Evolutionary conservation across 1,140 invertebrate genomes (phyloP).

Genomic region (Palaemon carinicauda): DNA sequence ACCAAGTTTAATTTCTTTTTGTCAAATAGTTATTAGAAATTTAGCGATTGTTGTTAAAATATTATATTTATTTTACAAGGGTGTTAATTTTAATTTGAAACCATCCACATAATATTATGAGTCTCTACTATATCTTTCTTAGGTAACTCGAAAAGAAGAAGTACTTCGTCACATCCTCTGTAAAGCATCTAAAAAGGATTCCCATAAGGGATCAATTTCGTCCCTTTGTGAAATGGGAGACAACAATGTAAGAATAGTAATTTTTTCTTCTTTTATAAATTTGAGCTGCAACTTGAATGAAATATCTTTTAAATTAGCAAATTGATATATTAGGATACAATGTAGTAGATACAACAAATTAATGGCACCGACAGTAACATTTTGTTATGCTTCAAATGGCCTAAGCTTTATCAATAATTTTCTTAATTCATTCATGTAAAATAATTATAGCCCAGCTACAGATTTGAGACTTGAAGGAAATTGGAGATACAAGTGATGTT

Average conservation of each 20-base stretch:
- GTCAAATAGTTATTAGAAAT: too few species aligned
- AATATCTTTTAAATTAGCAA: too few species aligned
- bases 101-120: background rate
- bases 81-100: background rate
- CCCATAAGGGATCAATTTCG: background rate
- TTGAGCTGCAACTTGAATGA: background rate
- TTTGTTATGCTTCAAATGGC: too few species aligned
- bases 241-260: constrained; percentile 13
- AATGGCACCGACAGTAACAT: too few species aligned
- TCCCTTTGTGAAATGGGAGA: constrained; percentile 12
- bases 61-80: background rate
- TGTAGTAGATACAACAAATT: too few species aligned
- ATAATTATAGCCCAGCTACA: too few species aligned
- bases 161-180: constrained; percentile 10
- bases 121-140: background rate
- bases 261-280: background rate
- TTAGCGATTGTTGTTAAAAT: background rate
- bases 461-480: too few species aligned
- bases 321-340: too few species aligned
- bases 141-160: constrained; percentile 30
- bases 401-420: too few species aligned
- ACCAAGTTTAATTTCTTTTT: too few species aligned
- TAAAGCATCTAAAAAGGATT: constrained; percentile 23
- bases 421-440: too few species aligned
- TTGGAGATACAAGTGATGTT: too few species aligned